These are phyloP conservation scores for Pipa parva DNA, from an alignment of 2,113 vertebrate genomes.

Conservation along the genomic window DNA sequence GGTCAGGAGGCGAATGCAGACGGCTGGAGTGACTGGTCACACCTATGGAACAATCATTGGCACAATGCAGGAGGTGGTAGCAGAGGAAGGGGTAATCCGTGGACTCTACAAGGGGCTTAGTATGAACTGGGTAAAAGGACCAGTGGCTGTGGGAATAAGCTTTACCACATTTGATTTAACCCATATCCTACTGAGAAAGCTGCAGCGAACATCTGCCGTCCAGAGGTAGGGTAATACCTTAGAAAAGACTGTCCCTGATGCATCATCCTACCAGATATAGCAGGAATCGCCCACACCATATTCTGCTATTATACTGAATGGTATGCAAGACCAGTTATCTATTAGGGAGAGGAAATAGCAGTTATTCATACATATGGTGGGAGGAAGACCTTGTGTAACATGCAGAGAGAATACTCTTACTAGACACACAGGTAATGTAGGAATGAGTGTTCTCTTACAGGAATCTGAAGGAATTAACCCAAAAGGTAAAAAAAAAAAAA, in stretches of 20 bases:
- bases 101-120: constrained; percentile 97
- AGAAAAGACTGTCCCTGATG: not conserved
- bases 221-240: constrained; percentile 51
- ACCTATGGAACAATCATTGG: constrained; percentile 73
- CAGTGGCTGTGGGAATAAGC: constrained; percentile 93
- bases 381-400: too few relatives aligned
- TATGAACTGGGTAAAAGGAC: constrained; percentile 99
- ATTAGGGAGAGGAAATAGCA: too few relatives aligned
- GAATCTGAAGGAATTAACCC: too few relatives aligned
- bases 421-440: too few relatives aligned
- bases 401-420: too few relatives aligned
- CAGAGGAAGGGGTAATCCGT: constrained; percentile 77
- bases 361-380: too few relatives aligned
- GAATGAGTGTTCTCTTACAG: too few relatives aligned
- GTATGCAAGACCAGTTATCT: too few relatives aligned
- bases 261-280: not conserved
- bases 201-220: constrained; percentile 60
- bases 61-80: constrained; percentile 80
- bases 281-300: not conserved
- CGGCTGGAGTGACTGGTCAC: constrained; percentile 84
- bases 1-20: constrained; percentile 95
- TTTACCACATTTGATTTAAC: constrained; percentile 96
- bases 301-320: not conserved
- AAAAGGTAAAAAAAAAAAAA: too few relatives aligned
- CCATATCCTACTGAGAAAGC: constrained; percentile 82